Evolutionary conservation across 1,140 invertebrate species (phyloP).

Genomic region (Rhizoglyphus robini): DNA sequence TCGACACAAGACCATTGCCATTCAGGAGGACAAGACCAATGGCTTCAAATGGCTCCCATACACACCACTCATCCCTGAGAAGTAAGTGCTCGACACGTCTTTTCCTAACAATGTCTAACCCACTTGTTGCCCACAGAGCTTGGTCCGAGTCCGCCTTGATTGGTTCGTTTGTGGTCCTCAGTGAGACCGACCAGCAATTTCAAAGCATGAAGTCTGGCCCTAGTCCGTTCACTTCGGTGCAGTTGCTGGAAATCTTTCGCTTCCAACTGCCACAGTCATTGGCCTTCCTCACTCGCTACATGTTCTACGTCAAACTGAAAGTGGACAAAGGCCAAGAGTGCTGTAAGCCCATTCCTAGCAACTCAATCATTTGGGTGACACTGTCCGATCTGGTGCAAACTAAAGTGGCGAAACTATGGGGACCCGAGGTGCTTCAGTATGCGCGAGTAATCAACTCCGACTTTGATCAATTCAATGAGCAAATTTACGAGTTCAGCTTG

Average conservation of each 20-base stretch:
- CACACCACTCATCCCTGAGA: background rate
- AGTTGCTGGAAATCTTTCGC: background rate
- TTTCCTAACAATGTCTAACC: background rate
- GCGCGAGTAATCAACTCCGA: background rate
- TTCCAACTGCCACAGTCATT: background rate
- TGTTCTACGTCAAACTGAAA: background rate
- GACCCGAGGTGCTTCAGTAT: background rate
- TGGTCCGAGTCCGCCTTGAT: background rate
- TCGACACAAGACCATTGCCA: background rate
- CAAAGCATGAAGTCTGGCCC: background rate
- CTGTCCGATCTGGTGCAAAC: background rate
- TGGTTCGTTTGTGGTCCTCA: background rate
- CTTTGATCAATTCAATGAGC: background rate
- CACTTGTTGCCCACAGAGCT: background rate
- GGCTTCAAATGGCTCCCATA: background rate
- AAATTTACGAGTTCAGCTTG: constrained; percentile 13
- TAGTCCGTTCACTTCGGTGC: no score
- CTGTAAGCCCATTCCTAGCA: background rate
- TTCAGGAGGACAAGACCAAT: background rate
- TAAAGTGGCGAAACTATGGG: background rate
- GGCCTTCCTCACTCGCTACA: background rate
- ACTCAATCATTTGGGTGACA: background rate
- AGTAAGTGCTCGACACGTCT: background rate
- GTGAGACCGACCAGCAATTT: background rate
- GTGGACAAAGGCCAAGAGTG: background rate